Evolutionary conservation across 37 sponge, comb jelly and placozoan genomes (phyloP).

Genomic region (Aplysina aerophoba): DNA sequence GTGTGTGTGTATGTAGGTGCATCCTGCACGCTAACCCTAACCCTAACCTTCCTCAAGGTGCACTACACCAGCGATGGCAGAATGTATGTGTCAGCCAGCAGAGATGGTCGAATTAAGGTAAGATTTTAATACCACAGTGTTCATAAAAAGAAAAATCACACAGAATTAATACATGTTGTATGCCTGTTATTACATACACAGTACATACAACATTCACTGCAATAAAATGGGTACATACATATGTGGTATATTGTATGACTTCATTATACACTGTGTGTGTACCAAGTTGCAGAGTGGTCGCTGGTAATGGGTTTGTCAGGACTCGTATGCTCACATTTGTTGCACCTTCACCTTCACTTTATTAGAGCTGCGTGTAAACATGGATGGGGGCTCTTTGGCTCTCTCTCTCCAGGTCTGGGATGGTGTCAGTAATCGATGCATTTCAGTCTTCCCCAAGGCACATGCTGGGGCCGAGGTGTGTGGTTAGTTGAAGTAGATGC

Average conservation of each 20-base stretch:
- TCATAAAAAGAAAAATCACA: no score
- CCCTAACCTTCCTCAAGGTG: constrained; percentile 42
- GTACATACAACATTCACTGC: neutral
- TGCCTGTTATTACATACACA: neutral
- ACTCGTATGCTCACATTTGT: no score
- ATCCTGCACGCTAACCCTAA: no score
- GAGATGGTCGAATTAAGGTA: constrained; percentile 90
- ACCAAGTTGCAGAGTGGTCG: no score
- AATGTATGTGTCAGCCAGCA: constrained; percentile 84
- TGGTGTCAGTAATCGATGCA: constrained; percentile 93
- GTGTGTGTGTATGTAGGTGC: no score
- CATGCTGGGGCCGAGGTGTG: constrained; percentile 84
- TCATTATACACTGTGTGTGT: neutral
- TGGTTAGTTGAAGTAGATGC: no score
- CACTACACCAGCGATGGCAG: constrained; percentile 80
- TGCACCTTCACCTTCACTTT: neutral
- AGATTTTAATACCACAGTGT: no score
- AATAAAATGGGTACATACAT: neutral
- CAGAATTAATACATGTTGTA: no score
- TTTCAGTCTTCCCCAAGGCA: constrained; percentile 79
- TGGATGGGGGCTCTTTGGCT: neutral
- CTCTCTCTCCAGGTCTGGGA: constrained; percentile 82
- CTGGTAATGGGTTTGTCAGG: no score
- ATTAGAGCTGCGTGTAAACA: neutral
- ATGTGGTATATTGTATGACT: neutral